Evolutionary conservation across 1,140 invertebrate genomes (phyloP), one percentile per base, ranked within the genome.

Genomic region (Drosophila littoralis): DNA sequence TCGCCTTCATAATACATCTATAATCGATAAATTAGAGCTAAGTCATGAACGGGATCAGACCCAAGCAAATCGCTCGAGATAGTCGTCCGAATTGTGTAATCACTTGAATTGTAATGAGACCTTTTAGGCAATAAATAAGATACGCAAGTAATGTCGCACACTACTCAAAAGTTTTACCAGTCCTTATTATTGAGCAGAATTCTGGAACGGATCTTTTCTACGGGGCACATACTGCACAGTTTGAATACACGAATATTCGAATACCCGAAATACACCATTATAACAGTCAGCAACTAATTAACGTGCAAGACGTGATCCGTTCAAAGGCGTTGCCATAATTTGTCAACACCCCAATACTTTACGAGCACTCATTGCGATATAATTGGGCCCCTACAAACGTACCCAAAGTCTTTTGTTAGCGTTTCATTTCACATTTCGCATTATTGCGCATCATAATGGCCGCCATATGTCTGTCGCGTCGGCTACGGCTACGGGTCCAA

Each of bases 281-380:
- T 35, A 36, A 36, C 9, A n/a, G 17, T 1, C 33, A 28, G 33
- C 15, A n/a, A 38, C 83, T 77, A 52, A 73, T 86, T 86, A 83
- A 86, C 57, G 64, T 88, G 64, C 82, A 77, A 65, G 79, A 67
- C 82, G 67, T 74, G 79, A 82, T 89, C 45, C 33, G 40, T 22
- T 38, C 68, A 76, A 89, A 90, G 88, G 88, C 88, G 88, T 90
- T 91, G 75, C 88, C 88, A 90, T 90, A 90, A 90, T 90, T 90
- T 90, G 88, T 90, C 88, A 90, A 90, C 88, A 90, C 88, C 88
- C 88, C 88, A 90, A 90, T 90, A 88, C 83, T 90, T 90, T 83
- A 90, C 77, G 77, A 86, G 76, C 80, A 89, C 69, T 86, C 75
- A 90, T 90, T 90, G 79, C 88, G 67, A 90, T 90, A 88, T 90